These are phyloP conservation scores for Pteria penguin DNA, from an alignment of 2,888 invertebrate genomes.

Conservation along the genomic window DNA sequence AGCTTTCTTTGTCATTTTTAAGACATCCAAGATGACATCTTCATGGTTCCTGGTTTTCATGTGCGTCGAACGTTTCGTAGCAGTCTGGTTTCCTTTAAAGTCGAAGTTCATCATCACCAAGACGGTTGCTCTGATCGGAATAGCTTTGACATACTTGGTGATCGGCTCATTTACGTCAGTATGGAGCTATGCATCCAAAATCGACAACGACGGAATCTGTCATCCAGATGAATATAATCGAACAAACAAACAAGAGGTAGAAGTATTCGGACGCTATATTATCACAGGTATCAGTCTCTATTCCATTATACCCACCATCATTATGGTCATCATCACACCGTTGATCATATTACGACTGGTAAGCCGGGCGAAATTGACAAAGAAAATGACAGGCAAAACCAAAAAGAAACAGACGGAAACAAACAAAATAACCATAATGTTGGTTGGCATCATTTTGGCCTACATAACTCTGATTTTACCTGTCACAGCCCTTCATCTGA, in stretches of 20 bases:
- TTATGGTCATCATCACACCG: constrained; percentile 46
- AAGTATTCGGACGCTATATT: constrained; percentile 9
- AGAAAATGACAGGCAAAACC: background rate
- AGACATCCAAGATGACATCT: constrained; percentile 61
- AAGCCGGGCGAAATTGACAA: constrained; percentile 5
- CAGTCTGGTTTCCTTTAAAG: constrained; percentile 56
- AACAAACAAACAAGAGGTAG: constrained; percentile 3
- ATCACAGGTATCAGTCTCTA: constrained; percentile 40
- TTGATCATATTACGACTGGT: constrained; percentile 35
- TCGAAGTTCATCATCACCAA: constrained; percentile 48
- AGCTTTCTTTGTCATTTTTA: constrained; percentile 59
- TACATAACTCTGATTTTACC: constrained; percentile 63
- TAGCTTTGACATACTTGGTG: constrained; percentile 31
- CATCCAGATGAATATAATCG: constrained; percentile 36
- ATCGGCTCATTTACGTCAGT: constrained; percentile 40
- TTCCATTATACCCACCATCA: constrained; percentile 38
- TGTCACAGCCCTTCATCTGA: constrained; percentile 53
- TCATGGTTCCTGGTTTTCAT: constrained; percentile 65
- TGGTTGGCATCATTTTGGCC: constrained; percentile 57
- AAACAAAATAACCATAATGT: constrained; percentile 57
- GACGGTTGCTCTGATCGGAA: constrained; percentile 31
- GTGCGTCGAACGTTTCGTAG: constrained; percentile 61
- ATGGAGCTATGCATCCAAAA: constrained; percentile 48
- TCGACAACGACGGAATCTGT: constrained; percentile 44
- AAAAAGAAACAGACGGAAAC: constrained; percentile 36